A percentile compares a stretch with the other conserved stretches of the same genome.
Conservation (phyloP, 1,140 invertebrate genomes). For the Calliopsis andreniformis region DNA sequence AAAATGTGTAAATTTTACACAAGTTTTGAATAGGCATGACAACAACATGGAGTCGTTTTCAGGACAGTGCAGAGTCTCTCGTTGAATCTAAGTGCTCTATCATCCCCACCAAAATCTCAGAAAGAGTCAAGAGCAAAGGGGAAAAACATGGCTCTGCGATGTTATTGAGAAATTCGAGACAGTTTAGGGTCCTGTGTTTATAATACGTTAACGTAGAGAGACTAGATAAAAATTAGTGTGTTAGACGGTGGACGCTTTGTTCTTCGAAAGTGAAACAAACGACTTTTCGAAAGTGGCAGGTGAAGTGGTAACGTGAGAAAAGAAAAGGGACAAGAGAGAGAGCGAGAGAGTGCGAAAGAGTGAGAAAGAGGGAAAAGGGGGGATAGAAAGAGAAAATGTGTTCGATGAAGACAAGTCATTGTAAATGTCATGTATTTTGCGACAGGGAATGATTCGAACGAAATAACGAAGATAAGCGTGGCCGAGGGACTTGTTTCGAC, state of each 20-base stretch:
- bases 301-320: constrained; percentile 2
- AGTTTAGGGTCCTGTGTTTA: constrained; percentile 15
- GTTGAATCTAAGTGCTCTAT: constrained; percentile 19
- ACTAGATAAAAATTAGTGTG: not conserved
- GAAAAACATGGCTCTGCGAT: constrained; percentile 68
- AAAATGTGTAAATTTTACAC: not conserved
- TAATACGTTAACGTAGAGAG: constrained; percentile 13
- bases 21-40: not conserved
- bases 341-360: too few species aligned
- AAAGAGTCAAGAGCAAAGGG: constrained; percentile 39
- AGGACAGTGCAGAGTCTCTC: not conserved
- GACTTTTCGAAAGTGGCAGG: not conserved
- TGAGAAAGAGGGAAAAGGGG: not conserved
- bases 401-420: constrained; percentile 60
- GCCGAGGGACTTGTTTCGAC: constrained; percentile 42
- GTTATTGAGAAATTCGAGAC: constrained; percentile 68
- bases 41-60: not conserved
- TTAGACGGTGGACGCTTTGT: not conserved
- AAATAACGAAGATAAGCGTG: constrained; percentile 64
- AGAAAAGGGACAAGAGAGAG: not conserved
- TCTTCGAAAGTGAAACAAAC: not conserved
- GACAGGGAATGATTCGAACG: constrained; percentile 68
- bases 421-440: constrained; percentile 73
- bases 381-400: constrained; percentile 54
- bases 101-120: constrained; percentile 25